A percentile compares a stretch with the other conserved stretches of the same genome.
Conservation (phyloP, 30 jellyfish, hydroid and myxozoan genomes). For the Turritopsis dohrnii region DNA sequence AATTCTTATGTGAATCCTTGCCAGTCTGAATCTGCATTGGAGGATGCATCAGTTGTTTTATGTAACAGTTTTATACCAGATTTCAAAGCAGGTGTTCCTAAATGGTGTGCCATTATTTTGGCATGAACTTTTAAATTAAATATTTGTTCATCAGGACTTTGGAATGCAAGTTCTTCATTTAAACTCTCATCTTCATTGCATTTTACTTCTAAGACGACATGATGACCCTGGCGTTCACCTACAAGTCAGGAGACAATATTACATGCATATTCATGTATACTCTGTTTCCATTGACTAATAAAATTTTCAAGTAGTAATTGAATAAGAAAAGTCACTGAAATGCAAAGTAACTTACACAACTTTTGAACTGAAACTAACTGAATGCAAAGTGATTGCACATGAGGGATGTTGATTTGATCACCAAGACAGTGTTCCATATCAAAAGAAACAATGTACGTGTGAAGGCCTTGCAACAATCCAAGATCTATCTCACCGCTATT, state of each 20-base stretch:
- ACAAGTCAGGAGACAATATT: not conserved
- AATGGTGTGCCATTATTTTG: slow-evolving; percentile 7
- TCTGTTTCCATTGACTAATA: not conserved
- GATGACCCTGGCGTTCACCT: slow-evolving; percentile 2
- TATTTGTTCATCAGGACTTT: not conserved
- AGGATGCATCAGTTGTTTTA: not conserved
- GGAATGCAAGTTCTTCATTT: not conserved
- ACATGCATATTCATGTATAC: not conserved
- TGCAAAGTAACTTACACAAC: not conserved
- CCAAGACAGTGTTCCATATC: slow-evolving; percentile 23
- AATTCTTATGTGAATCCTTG: slow-evolving; percentile 6
- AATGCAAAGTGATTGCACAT: not conserved
- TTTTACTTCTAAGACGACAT: slow-evolving; percentile 12
- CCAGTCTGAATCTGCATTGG: slow-evolving; percentile 21
- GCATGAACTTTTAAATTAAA: not conserved
- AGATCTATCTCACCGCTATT: not conserved
- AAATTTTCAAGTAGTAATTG: too few species aligned
- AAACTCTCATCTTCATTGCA: not conserved
- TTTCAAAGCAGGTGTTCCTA: slow-evolving; percentile 25
- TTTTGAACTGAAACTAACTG: not conserved
- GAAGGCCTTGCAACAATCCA: slow-evolving; percentile 12
- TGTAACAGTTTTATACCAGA: slow-evolving; percentile 8
- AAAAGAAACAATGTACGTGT: slow-evolving; percentile 15
- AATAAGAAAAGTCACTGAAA: too few species aligned
- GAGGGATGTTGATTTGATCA: not conserved